Conservation (phyloP, 2,888 invertebrate species). For the Trichacis sp. region DNA sequence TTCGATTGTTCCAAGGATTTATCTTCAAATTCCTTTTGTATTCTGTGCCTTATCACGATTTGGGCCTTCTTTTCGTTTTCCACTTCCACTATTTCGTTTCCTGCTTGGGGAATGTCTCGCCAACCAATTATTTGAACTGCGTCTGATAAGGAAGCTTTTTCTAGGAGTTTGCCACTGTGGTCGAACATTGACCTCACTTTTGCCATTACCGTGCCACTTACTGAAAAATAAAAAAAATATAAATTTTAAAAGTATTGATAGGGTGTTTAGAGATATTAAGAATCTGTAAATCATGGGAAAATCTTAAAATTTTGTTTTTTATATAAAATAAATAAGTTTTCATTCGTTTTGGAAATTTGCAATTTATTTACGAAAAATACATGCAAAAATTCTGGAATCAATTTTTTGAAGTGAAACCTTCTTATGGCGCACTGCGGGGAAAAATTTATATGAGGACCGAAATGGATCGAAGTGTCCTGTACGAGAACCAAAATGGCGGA, state of each 20-base stretch:
- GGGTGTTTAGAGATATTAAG: no score
- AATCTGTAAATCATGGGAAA: background rate
- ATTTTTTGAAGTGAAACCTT: no score
- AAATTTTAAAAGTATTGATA: no score
- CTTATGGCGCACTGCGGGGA: no score
- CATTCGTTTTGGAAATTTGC: no score
- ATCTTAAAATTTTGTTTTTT: no score
- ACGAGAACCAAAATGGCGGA: no score
- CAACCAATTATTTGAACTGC: constrained; percentile 93
- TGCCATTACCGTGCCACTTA: constrained; percentile 87
- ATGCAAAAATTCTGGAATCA: no score
- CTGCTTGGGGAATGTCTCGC: constrained; percentile 89
- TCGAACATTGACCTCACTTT: constrained; percentile 86
- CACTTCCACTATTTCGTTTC: constrained; percentile 89
- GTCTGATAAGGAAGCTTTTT: constrained; percentile 80
- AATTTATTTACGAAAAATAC: no score
- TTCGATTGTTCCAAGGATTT: constrained; percentile 76
- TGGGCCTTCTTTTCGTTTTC: constrained; percentile 79
- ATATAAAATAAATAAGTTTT: no score
- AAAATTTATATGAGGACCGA: no score
- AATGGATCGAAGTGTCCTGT: no score
- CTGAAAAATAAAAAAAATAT: constrained; percentile 67
- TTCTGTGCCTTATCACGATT: constrained; percentile 77
- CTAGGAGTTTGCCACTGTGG: constrained; percentile 78
- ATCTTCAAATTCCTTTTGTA: constrained; percentile 71